Conservation (phyloP, 2,888 invertebrate genomes). For the Keiferia lycopersicella region DNA sequence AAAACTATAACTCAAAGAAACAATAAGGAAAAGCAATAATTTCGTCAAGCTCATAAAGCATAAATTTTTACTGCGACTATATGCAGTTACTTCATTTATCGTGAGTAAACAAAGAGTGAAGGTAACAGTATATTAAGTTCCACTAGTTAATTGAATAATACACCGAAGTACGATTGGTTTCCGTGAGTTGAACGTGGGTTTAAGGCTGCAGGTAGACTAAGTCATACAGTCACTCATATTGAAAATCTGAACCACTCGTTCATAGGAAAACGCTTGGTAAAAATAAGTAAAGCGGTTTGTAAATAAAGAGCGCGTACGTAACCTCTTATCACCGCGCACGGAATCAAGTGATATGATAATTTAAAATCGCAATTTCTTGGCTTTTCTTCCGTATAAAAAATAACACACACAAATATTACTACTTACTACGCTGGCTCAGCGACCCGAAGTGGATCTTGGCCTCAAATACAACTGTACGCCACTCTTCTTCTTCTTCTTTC, state of each 20-base stretch:
- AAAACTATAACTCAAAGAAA: conserved; percentile 15
- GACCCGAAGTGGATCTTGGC: too few relatives aligned
- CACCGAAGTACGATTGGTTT: conserved; percentile 26
- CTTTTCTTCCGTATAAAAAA: too few relatives aligned
- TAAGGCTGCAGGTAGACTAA: conserved; percentile 13
- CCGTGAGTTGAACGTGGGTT: not conserved
- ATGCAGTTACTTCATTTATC: conserved; percentile 10
- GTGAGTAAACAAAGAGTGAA: conserved; percentile 16
- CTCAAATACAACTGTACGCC: too few relatives aligned
- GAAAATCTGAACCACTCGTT: not conserved
- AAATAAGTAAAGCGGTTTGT: too few relatives aligned
- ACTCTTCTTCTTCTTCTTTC: too few relatives aligned
- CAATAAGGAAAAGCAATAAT: conserved; percentile 19
- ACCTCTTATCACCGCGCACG: too few relatives aligned
- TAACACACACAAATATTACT: too few relatives aligned
- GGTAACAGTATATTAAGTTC: conserved; percentile 11
- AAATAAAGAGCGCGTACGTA: too few relatives aligned
- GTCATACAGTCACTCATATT: not conserved
- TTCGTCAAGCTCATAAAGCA: conserved; percentile 14
- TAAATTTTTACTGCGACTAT: conserved; percentile 14
- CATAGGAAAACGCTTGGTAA: too few relatives aligned
- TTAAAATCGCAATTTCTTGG: too few relatives aligned
- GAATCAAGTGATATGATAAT: too few relatives aligned
- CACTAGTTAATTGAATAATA: conserved; percentile 32
- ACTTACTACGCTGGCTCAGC: too few relatives aligned